Percentiles rank a stretch among this genome's conserved stretches.
These are phyloP conservation scores for Cyphomyrus plagiostoma DNA, from an alignment of 2,113 vertebrate species.

Conservation along the genomic window DNA sequence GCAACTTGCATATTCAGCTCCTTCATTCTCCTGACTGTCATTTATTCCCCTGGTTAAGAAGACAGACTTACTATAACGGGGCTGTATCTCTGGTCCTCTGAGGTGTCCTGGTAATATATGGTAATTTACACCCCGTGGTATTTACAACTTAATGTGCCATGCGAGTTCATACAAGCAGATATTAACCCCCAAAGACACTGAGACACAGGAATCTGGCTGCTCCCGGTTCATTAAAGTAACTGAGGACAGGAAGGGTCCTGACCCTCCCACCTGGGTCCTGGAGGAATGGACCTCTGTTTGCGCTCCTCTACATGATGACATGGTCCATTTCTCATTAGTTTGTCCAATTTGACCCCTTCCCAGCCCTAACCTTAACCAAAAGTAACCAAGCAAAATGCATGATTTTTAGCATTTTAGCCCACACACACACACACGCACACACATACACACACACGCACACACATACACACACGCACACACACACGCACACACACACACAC, in stretches of 20 bases:
- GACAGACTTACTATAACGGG: not conserved
- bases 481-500: not conserved
- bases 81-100: not conserved
- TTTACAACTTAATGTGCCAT: not conserved
- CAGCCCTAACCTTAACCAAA: not conserved
- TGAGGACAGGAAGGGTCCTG: not conserved
- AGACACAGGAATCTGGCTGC: not conserved
- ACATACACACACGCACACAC: not conserved
- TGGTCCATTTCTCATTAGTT: not conserved
- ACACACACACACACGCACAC: not conserved
- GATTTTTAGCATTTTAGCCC: not conserved
- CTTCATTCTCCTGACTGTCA: not conserved
- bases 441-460: not conserved
- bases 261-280: not conserved
- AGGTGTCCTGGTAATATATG: not conserved
- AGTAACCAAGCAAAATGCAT: not conserved
- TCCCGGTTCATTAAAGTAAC: not conserved
- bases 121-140: not conserved
- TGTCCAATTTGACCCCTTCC: not conserved
- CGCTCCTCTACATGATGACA: not conserved
- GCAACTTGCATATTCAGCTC: not conserved
- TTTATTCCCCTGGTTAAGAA: not conserved
- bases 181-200: not conserved
- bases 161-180: not conserved
- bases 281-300: not conserved